Evolutionary conservation across 2,888 invertebrate genomes (phyloP), one percentile per base, ranked within the genome.

Genomic region (Papilio gigon): DNA sequence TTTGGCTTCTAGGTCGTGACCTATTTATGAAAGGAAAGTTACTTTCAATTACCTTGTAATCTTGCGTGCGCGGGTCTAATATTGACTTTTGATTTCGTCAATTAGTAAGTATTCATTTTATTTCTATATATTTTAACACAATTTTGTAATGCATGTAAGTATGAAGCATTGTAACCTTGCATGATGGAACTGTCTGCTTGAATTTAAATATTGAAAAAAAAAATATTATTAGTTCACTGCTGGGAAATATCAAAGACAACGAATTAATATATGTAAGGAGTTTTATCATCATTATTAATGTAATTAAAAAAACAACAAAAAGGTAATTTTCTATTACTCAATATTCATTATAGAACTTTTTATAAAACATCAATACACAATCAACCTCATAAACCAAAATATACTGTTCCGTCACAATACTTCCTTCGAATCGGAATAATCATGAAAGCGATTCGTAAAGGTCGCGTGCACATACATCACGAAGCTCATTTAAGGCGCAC

Each of bases 401-500:
- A 25, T 47, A 35, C 33, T n/a, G n/a, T 44, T 47, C 44, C 47
- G 20, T 5, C 11, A 22, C 1, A 47, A 20, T 47, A 11, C n/a
- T 30, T 30, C 22, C 25, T 42, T 35, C 11, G 22, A 59, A 59
- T 27, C 12, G 22, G 44, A 37, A 37, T 35, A n/a, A 35, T 40
- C 44, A 11, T 17, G 6, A 20, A 53, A 53, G 59, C 1, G 4
- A 59, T 47, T 22, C n/a, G n/a, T 27, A 8, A 4, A n/a, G 27
- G 61, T 66, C 50, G 20, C 20, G 17, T 35, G 60, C n/a, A n/a
- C n/a, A 33, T 17, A 42, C n/a, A 67, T 61, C 42, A 30, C 22
- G 58, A 68, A 22, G 40, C n/a, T 61, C 44, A 42, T 44, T 44
- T 58, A 56, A 22, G 59, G 74, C 79, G 76, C 11, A n/a, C n/a